Evolutionary conservation across 2,113 vertebrate species (phyloP).

Genomic region (Malurus alboscapulatus): DNA sequence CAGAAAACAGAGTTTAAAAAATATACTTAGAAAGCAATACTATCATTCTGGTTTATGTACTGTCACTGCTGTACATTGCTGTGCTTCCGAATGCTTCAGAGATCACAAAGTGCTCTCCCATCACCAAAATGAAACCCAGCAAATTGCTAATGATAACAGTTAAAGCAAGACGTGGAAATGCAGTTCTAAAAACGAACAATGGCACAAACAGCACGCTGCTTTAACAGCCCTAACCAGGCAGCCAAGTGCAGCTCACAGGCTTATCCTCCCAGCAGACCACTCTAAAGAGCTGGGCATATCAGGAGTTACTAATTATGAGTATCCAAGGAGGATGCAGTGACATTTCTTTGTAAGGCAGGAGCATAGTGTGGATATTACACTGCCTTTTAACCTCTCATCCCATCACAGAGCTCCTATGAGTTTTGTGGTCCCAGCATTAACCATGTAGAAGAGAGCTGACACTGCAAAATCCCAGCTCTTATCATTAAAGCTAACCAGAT

Average conservation of each 20-base stretch:
- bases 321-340: neutral
- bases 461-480: neutral
- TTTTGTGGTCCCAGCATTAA: neutral
- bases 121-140: neutral
- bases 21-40: neutral
- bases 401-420: neutral
- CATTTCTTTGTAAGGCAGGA: neutral
- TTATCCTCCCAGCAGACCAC: neutral
- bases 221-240: neutral
- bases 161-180: neutral
- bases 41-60: neutral
- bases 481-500: neutral
- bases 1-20: neutral
- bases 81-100: neutral
- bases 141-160: neutral
- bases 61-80: neutral
- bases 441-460: neutral
- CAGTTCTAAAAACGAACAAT: neutral
- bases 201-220: neutral
- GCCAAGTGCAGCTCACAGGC: neutral
- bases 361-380: neutral
- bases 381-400: conserved; percentile 15
- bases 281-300: neutral
- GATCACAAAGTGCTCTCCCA: neutral
- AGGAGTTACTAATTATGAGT: neutral